phyloP scores from a whole-genome alignment of 2,797 vertebrate species.

The Anniella stebbinsi region DNA sequence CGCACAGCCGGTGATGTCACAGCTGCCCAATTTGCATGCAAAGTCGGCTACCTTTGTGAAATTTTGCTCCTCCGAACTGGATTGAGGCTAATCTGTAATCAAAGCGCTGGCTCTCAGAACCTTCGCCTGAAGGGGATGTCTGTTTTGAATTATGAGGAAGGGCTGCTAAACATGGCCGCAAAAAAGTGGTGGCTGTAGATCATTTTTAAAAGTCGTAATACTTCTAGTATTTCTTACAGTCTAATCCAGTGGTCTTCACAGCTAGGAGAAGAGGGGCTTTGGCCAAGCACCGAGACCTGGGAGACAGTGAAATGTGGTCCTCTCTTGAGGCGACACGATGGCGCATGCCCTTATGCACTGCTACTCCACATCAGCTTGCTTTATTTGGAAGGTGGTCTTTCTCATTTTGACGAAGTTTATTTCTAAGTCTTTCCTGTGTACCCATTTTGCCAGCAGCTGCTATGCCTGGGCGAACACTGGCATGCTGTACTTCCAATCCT shows the following conservation, averaged over 20 bases:
- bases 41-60: background rate
- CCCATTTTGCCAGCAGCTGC: background rate
- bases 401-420: background rate
- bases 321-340: too few species aligned
- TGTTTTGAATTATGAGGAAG: background rate
- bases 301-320: too few species aligned
- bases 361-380: background rate
- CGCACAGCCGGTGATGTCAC: background rate
- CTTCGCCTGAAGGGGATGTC: background rate
- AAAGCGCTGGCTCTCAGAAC: background rate
- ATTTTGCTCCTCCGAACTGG: too few species aligned
- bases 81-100: background rate
- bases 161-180: background rate
- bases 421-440: background rate
- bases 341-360: background rate
- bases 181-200: background rate
- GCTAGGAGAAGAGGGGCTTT: background rate
- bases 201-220: background rate
- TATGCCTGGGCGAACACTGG: background rate
- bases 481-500: background rate
- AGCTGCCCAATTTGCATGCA: background rate
- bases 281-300: background rate
- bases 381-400: background rate
- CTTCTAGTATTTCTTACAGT: background rate
- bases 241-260: background rate